Percentiles rank a stretch among this genome's conserved stretches.
These are phyloP conservation scores for Sebastes elongatus DNA, from an alignment of 2,797 vertebrate species.

Conservation along the genomic window DNA sequence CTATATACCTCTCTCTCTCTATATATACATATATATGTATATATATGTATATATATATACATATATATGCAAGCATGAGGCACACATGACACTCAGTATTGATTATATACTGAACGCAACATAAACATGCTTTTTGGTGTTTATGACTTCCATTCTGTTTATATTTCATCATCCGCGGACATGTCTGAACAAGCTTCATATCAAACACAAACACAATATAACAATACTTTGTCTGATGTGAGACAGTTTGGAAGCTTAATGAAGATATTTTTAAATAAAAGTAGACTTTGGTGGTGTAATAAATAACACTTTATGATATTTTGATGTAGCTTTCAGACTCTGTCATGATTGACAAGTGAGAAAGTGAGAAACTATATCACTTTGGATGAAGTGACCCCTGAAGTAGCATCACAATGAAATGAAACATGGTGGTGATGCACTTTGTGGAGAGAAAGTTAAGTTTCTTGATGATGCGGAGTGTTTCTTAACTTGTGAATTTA, in stretches of 20 bases:
- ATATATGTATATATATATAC: too few relatives aligned
- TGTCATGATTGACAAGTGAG: neutral
- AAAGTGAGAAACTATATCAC: neutral
- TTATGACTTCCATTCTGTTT: neutral
- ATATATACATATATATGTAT: too few relatives aligned
- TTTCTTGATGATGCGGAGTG: neutral
- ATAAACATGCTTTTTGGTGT: neutral
- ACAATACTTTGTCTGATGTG: neutral
- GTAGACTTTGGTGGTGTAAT: neutral
- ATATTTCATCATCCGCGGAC: neutral
- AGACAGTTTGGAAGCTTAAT: neutral
- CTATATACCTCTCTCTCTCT: too few relatives aligned
- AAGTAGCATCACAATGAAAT: neutral
- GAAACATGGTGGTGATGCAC: neutral
- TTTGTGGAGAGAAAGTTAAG: neutral
- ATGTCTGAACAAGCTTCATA: neutral
- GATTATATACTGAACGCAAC: neutral
- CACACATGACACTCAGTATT: neutral
- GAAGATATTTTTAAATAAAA: neutral
- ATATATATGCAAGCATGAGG: neutral
- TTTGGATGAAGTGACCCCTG: neutral
- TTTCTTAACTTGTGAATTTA: slow-evolving; percentile 32
- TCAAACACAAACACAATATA: neutral
- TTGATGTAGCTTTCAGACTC: neutral
- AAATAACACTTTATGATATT: neutral